Base-by-base conservation (phyloP, 1,140 invertebrate species). In the Pantala flavescens region DNA sequence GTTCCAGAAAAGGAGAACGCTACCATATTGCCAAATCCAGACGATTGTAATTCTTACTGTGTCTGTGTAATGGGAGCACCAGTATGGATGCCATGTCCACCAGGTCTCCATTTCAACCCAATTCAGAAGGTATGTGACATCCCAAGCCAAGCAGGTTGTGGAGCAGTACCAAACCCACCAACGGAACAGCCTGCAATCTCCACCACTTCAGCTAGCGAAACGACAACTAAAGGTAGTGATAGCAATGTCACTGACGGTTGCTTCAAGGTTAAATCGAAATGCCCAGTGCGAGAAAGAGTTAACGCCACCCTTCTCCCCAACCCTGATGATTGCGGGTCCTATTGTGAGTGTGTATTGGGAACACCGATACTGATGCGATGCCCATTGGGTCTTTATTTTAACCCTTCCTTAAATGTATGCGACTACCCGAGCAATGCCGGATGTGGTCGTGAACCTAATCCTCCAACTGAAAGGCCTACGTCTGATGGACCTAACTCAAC, bases 1-100 rank as follows among this genome's bases (percentile, higher is more conserved):
- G 28, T 36, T 36, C 28, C 28, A 9, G 28, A 36, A 36, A 36
- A 9, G 28, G 71, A 19, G 23, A 24, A 24, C 16, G 71, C 71
- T 16, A 72, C 36, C 2, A 3, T 76, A 70, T 24, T 79, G 43
- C 76, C 74, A 42, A 2, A 77, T 28, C 76, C 78, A 19, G 21
- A 75, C 0, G 74, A 79, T 55, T 85, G 83, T 43, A 11, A 42
- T 0, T 72, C 73, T 7, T 85, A 80, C 74, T 84, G 80, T 71
- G 24, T 75, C 9, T 85, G 84, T 75, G 73, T 72, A n/a, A 28
- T 77, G 49, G 78, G 78, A 43, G 74, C 42, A 42, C 77, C 80
- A 5, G 75, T 78, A 55, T 72, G 76, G n/a, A 77, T 79, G 14
- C 23, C 73, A 0, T 77, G 76, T 74, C 75, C 76, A 23, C n/a